These are phyloP conservation scores for Sebastes aleutianus DNA, from an alignment of 2,797 vertebrate genomes.

Conservation along the genomic window DNA sequence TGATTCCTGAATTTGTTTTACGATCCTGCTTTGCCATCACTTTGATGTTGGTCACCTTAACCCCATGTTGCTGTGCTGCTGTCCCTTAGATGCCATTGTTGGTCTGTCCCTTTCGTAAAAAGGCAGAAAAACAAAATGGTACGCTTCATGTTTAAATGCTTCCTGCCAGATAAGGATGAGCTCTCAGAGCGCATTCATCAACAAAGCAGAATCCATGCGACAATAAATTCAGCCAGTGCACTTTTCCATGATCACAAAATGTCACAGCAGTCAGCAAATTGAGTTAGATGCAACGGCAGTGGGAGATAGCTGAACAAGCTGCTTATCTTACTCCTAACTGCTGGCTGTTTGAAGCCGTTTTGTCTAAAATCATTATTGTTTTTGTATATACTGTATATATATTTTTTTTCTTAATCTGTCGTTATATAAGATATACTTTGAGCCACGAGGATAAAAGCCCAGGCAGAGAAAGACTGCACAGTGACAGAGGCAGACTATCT, in stretches of 20 bases:
- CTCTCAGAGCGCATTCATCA: constrained; percentile 59
- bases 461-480: constrained; percentile 9
- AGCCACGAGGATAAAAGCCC: constrained; percentile 46
- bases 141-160: constrained; percentile 54
- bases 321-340: constrained; percentile 41
- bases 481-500: constrained; percentile 14
- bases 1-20: not conserved
- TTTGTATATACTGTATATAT: not conserved
- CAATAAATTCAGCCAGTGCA: constrained; percentile 56
- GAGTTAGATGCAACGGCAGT: constrained; percentile 48
- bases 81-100: not conserved
- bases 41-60: not conserved
- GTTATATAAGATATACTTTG: constrained; percentile 55
- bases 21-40: not conserved
- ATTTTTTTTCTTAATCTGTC: constrained; percentile 40
- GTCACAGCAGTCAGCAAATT: constrained; percentile 67
- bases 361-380: constrained; percentile 9
- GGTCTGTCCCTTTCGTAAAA: not conserved
- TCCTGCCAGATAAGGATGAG: constrained; percentile 58
- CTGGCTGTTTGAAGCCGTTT: constrained; percentile 45
- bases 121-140: constrained; percentile 27
- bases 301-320: constrained; percentile 35
- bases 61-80: not conserved
- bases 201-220: constrained; percentile 38
- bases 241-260: constrained; percentile 63